Evolutionary conservation across 2,888 invertebrate genomes (phyloP).

Genomic region (Acheta domesticus): DNA sequence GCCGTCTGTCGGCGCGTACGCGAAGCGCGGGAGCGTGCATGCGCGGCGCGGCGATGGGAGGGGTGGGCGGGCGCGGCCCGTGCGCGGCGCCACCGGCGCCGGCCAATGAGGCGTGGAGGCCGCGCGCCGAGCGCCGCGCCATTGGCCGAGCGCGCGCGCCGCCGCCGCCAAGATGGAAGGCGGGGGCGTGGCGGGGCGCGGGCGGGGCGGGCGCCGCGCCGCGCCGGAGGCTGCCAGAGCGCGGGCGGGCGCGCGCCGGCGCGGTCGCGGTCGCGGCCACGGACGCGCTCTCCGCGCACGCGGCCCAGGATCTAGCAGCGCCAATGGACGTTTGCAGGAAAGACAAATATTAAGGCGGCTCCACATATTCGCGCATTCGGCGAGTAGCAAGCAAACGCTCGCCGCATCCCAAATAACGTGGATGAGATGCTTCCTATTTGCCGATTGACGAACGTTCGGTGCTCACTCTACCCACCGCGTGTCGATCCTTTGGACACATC

Average conservation of each 20-base stretch:
- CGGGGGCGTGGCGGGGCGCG: slow-evolving; percentile 25
- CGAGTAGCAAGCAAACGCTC: too few species aligned
- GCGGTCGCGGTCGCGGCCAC: background rate
- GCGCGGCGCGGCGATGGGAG: background rate
- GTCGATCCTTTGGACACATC: too few species aligned
- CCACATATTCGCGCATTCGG: too few species aligned
- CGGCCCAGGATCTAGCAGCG: too few species aligned
- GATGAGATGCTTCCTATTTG: too few species aligned
- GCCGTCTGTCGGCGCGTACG: background rate
- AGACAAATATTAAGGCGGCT: too few species aligned
- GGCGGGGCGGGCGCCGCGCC: background rate
- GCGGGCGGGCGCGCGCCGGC: background rate
- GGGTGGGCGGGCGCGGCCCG: slow-evolving; percentile 5
- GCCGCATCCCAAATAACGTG: too few species aligned
- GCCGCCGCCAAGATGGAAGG: slow-evolving; percentile 26
- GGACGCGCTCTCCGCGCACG: too few species aligned
- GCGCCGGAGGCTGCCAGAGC: background rate
- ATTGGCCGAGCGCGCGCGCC: slow-evolving; percentile 23
- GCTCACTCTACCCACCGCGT: too few species aligned
- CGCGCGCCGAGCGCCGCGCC: slow-evolving; percentile 22
- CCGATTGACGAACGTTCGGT: too few species aligned
- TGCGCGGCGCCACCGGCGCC: background rate
- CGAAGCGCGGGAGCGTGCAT: background rate
- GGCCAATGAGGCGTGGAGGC: slow-evolving; percentile 30
- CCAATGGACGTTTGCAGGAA: too few species aligned